Evolutionary conservation across 2,113 vertebrate genomes (phyloP).

Genomic region (Grus americana): DNA sequence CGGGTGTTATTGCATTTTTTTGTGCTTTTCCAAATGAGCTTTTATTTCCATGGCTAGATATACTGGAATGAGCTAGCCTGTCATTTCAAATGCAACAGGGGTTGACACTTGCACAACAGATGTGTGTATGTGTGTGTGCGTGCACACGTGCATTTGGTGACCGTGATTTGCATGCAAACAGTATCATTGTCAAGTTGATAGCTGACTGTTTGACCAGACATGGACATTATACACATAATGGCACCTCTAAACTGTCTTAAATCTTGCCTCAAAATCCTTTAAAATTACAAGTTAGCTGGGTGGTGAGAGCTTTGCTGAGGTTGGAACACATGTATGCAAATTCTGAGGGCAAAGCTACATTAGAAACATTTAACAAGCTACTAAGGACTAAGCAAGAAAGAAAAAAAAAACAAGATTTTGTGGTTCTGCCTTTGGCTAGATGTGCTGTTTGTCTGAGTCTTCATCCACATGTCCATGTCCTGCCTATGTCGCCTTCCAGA

Average conservation of each 20-base stretch:
- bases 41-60: neutral
- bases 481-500: neutral
- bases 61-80: neutral
- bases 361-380: neutral
- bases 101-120: neutral
- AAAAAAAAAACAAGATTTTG: neutral
- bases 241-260: neutral
- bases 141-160: neutral
- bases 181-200: neutral
- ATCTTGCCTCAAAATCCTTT: neutral
- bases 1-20: neutral
- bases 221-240: neutral
- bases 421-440: neutral
- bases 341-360: neutral
- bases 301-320: neutral
- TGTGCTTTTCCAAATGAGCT: neutral
- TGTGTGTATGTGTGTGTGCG: neutral
- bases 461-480: neutral
- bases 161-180: neutral
- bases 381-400: neutral
- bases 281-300: neutral
- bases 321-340: neutral
- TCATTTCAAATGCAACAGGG: neutral
- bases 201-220: neutral
- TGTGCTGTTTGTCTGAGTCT: neutral